These are phyloP conservation scores for Gallinago stenura DNA, from an alignment of 2,797 vertebrate species.

Conservation along the genomic window DNA sequence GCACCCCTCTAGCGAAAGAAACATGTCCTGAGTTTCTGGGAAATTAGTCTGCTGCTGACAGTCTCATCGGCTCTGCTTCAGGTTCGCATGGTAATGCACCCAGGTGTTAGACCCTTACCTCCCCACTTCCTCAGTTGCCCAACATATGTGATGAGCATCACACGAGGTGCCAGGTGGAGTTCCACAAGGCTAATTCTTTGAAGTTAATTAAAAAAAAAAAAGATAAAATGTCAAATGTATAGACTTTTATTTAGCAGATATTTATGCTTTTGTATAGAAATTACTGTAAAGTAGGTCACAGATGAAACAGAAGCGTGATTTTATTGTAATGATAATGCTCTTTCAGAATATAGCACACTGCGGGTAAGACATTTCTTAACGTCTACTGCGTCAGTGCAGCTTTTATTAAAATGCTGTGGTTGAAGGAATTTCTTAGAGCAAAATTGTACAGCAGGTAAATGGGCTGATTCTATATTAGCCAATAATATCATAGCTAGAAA, in stretches of 20 bases:
- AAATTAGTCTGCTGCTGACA: neutral
- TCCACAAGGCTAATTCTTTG: neutral
- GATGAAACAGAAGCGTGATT: neutral
- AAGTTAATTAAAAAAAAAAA: neutral
- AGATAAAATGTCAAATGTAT: neutral
- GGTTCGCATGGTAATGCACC: accelerated
- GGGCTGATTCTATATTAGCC: neutral
- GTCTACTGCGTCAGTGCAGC: neutral
- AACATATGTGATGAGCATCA: neutral
- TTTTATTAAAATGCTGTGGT: conserved; percentile 2
- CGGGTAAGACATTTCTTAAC: neutral
- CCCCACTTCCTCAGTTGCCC: neutral
- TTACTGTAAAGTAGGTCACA: neutral
- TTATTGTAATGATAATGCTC: neutral
- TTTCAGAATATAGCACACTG: neutral
- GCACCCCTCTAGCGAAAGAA: neutral
- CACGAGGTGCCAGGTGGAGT: neutral
- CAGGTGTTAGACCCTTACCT: neutral
- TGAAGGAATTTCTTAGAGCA: neutral
- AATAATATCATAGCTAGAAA: neutral
- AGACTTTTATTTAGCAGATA: neutral
- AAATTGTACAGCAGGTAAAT: neutral
- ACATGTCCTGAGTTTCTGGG: neutral
- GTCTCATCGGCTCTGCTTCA: neutral
- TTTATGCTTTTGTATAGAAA: neutral